Evolutionary conservation across 2,888 invertebrate species (phyloP).

Genomic region (Agrochola litura): DNA sequence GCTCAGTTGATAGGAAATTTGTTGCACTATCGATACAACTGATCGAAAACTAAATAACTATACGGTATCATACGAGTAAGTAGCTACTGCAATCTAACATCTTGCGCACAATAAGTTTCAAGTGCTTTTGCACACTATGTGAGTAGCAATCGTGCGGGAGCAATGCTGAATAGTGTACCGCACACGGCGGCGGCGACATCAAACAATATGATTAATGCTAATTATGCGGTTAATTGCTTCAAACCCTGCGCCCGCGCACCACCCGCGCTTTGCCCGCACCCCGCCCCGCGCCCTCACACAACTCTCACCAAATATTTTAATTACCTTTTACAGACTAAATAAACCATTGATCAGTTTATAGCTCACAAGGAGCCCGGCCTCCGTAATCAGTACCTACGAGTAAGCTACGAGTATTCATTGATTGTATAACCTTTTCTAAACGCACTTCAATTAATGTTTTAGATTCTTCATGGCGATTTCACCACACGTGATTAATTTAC

Average conservation of each 20-base stretch:
- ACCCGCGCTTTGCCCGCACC: background rate
- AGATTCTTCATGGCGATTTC: slow-evolving; percentile 15
- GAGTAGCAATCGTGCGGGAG: slow-evolving; percentile 6
- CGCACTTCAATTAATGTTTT: slow-evolving; percentile 36
- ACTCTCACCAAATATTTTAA: slow-evolving; percentile 63
- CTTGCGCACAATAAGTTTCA: slow-evolving; percentile 1
- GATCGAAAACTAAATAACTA: background rate
- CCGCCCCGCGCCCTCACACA: slow-evolving; percentile 12
- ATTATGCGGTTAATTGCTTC: slow-evolving; percentile 65
- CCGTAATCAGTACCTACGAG: slow-evolving; percentile 25
- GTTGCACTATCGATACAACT: background rate
- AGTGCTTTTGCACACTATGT: slow-evolving; percentile 34
- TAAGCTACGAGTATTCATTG: too few relatives aligned
- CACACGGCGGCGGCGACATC: slow-evolving; percentile 65
- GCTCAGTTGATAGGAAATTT: background rate
- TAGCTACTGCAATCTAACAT: background rate
- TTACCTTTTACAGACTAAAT: slow-evolving; percentile 55
- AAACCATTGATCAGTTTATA: slow-evolving; percentile 49
- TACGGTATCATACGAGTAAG: background rate
- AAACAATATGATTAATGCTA: slow-evolving; percentile 65
- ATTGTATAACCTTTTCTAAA: slow-evolving; percentile 43
- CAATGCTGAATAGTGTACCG: slow-evolving; percentile 43
- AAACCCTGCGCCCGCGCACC: slow-evolving; percentile 26
- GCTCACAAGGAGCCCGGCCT: slow-evolving; percentile 17
- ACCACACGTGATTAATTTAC: slow-evolving; percentile 26